Percentiles rank a stretch among this genome's conserved stretches.
Evolutionary conservation across 2,797 vertebrate species (phyloP).

Genomic region (Poecilia gillii): DNA sequence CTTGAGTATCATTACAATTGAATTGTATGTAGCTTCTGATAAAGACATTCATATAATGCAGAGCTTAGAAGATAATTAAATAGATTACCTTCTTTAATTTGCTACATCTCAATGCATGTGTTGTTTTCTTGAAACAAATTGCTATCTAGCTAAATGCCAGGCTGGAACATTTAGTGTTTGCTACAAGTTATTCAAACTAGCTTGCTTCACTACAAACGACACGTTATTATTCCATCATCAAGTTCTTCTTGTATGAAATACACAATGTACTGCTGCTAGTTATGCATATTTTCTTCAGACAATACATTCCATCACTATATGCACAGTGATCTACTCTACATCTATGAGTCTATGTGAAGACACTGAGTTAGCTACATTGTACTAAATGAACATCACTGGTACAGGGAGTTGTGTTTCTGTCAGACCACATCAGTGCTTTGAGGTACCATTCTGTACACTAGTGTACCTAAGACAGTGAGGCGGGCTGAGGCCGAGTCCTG

Average conservation of each 20-base stretch:
- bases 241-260: neutral
- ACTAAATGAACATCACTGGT: neutral
- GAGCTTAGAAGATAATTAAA: neutral
- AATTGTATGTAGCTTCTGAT: neutral
- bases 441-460: neutral
- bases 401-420: neutral
- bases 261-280: neutral
- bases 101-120: neutral
- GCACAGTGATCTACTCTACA: neutral
- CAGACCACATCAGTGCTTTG: neutral
- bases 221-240: neutral
- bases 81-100: neutral
- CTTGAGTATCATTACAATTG: neutral
- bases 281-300: neutral
- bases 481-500: slow-evolving; percentile 89
- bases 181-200: neutral
- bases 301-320: neutral
- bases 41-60: neutral
- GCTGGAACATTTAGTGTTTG: neutral
- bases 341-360: neutral
- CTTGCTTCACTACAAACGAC: neutral
- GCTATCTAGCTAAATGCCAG: neutral
- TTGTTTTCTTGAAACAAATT: neutral
- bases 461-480: slow-evolving; percentile 91
- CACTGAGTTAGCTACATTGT: neutral